Conservation (phyloP, 1,140 invertebrate genomes). For the Gerris buenoi region DNA sequence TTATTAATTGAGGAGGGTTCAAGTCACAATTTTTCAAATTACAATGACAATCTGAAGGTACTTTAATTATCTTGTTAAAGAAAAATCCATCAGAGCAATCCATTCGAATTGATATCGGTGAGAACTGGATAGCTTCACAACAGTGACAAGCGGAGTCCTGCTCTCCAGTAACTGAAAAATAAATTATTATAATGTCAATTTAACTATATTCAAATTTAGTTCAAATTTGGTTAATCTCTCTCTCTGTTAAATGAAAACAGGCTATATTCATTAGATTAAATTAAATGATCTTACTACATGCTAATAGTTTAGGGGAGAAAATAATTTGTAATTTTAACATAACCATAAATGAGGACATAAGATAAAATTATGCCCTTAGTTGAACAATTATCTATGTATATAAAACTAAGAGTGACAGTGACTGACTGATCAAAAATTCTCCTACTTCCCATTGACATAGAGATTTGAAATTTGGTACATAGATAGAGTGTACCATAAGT, state of each 20-base stretch:
- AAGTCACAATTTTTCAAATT: neutral
- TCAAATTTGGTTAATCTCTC: neutral
- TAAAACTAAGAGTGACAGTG: too few relatives aligned
- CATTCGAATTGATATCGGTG: conserved; percentile 24
- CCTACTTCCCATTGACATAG: too few relatives aligned
- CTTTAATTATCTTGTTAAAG: conserved; percentile 32
- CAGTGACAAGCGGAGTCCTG: conserved; percentile 41
- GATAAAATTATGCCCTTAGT: too few relatives aligned
- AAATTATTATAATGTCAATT: conserved; percentile 14
- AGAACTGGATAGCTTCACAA: conserved; percentile 36
- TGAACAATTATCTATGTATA: too few relatives aligned
- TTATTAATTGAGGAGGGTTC: too few relatives aligned
- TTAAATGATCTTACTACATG: neutral
- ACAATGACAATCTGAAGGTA: conserved; percentile 39
- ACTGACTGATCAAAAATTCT: too few relatives aligned
- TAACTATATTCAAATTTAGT: neutral
- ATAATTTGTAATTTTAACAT: neutral
- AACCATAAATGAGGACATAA: too few relatives aligned
- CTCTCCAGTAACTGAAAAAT: conserved; percentile 32
- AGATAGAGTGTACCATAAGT: too few relatives aligned
- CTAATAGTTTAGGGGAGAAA: neutral
- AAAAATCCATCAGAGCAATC: conserved; percentile 37
- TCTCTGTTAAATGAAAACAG: neutral
- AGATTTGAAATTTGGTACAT: too few relatives aligned
- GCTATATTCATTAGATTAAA: neutral